Evolutionary conservation across 2,113 vertebrate species (phyloP), one percentile per base, ranked within the genome.

Genomic region (Seriola dumerili): DNA sequence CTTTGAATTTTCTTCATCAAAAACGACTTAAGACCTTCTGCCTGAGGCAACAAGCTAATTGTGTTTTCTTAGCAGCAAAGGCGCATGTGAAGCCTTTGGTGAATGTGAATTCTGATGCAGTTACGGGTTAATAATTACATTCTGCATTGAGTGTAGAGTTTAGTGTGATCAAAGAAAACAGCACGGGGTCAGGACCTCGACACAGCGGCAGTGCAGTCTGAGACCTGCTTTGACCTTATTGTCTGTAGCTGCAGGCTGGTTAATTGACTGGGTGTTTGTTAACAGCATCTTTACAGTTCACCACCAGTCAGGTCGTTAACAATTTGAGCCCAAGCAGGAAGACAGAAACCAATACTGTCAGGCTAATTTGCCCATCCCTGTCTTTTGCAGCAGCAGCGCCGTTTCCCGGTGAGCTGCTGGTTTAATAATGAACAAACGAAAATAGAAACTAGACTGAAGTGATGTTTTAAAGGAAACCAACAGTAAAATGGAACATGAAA

Each of bases 261-360:
- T 91, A 91, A 94, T 85, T 86, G 89, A 82, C 81, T 55, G 58
- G 80, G 69, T 90, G 83, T 87, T 81, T 6, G 25, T 55, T 63
- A 84, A 77, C 57, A 11, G 66, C 78, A 52, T 72, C 54, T 5
- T 62, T 73, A 72, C 10, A 57, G 64, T 85, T 87, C 73, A 77
- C 42, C 38, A 32, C 68, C 66, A 40, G 65, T 72, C 42, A 55
- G 74, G 48, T 67, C 42, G 71, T 79, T 90, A 83, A 78, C 85
- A 82, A 92, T 88, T 80, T 83, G 67, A 88, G 76, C 38, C 80
- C 80, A 17, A 52, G 72, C 48, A 46, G 50, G 63, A 82, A 73
- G 74, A 70, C 44, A 52, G 76, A 84, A 84, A 87, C 81, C 82
- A 69, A 81, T 78, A 85, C 83, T 54, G 63, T 80, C 78, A 23